These are phyloP conservation scores for Eupithecia abbreviata DNA, from an alignment of 2,888 invertebrate species.

Conservation along the genomic window DNA sequence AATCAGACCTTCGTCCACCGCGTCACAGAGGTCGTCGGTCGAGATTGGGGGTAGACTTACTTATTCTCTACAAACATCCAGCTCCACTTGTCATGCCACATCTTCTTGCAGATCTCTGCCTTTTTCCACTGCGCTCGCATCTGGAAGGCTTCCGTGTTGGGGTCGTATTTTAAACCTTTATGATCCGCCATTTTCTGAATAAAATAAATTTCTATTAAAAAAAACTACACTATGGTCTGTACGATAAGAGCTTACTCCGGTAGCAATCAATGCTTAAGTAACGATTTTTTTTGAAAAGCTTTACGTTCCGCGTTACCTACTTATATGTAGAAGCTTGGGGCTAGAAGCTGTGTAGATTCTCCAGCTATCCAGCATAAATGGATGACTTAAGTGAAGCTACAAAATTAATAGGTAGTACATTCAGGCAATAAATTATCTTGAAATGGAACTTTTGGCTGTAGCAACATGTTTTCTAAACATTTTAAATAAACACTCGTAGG, in stretches of 20 bases:
- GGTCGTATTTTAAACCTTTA: constrained; percentile 60
- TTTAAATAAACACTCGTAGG: neutral
- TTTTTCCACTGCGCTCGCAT: constrained; percentile 78
- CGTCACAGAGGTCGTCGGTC: too few species aligned
- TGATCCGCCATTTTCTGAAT: constrained; percentile 50
- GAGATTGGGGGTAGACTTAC: constrained; percentile 44
- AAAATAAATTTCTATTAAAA: neutral
- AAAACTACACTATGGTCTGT: too few species aligned
- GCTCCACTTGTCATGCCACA: constrained; percentile 74
- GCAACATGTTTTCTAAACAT: neutral
- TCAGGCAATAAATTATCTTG: neutral
- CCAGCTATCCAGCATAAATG: too few species aligned
- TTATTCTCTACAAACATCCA: constrained; percentile 75
- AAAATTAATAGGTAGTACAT: too few species aligned
- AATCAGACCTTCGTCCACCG: too few species aligned
- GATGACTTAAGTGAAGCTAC: too few species aligned
- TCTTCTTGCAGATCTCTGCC: constrained; percentile 69
- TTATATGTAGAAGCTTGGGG: too few species aligned
- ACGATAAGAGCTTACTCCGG: too few species aligned
- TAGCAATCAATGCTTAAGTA: too few species aligned
- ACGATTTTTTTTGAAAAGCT: too few species aligned
- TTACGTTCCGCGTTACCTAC: too few species aligned
- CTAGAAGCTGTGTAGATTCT: too few species aligned
- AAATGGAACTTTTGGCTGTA: neutral
- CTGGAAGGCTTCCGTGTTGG: constrained; percentile 76